Percentiles rank a stretch among this genome's conserved stretches.
phyloP scores from a whole-genome alignment of 2,113 vertebrate species.

The Anthoscopus minutus region DNA sequence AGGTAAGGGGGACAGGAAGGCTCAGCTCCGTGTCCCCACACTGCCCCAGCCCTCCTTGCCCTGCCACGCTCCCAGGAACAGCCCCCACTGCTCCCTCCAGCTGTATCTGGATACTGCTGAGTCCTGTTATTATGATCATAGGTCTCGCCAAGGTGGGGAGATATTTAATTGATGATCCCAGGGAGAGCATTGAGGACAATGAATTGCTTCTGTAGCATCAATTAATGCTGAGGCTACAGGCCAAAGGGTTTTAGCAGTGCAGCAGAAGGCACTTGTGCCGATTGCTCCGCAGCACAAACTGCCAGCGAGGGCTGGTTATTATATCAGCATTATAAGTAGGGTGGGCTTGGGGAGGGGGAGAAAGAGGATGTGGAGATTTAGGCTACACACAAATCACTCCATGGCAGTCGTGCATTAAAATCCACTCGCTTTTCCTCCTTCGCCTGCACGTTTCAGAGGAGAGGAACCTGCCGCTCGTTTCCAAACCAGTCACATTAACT shows the following conservation, averaged over 20 bases:
- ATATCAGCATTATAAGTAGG: constrained; percentile 40
- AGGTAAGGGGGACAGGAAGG: constrained; percentile 70
- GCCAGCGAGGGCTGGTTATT: constrained; percentile 29
- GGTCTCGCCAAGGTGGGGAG: constrained; percentile 39
- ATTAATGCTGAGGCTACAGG: constrained; percentile 36
- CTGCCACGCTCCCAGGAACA: not conserved
- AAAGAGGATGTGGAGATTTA: not conserved
- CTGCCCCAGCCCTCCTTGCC: not conserved
- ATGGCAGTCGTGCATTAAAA: not conserved
- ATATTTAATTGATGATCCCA: constrained; percentile 56
- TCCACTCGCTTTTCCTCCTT: not conserved
- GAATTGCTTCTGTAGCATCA: constrained; percentile 33
- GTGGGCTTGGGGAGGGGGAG: not conserved
- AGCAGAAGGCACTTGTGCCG: constrained; percentile 36
- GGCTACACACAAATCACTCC: not conserved
- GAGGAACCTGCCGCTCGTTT: not conserved
- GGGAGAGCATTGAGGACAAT: constrained; percentile 32
- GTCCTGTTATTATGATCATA: constrained; percentile 28
- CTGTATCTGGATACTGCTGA: not conserved
- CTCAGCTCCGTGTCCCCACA: fast-evolving
- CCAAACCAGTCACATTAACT: not conserved
- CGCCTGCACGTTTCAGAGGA: not conserved
- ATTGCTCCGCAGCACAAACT: constrained; percentile 2
- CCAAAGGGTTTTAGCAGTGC: constrained; percentile 12
- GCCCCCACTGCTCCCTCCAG: not conserved